Evolutionary conservation across 2,888 invertebrate species (phyloP).

Genomic region (Dichetophora obliterata): DNA sequence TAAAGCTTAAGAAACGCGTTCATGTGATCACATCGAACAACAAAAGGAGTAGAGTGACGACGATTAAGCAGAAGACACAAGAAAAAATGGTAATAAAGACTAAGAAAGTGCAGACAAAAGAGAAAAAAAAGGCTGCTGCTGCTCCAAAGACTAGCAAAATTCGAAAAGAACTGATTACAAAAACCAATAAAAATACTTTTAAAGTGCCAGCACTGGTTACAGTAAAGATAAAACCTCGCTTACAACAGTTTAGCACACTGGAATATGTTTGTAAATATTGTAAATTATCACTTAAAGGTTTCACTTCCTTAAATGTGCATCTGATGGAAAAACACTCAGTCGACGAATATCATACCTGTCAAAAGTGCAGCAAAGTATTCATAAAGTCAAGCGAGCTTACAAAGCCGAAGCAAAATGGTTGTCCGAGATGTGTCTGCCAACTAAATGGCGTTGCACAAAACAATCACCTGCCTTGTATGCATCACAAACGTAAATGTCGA

Average conservation of each 20-base stretch:
- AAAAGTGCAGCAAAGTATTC: conserved; percentile 28
- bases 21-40: background rate
- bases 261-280: conserved; percentile 49
- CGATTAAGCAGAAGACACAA: conserved; percentile 13
- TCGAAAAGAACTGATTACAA: background rate
- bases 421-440: background rate
- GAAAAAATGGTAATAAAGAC: conserved; percentile 16
- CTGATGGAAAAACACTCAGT: conserved; percentile 39
- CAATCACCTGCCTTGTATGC: conserved; percentile 20
- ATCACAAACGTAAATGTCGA: conserved; percentile 19
- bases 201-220: conserved; percentile 19
- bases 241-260: conserved; percentile 48
- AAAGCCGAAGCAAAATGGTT: conserved; percentile 30
- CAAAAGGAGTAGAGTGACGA: background rate
- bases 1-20: background rate
- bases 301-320: conserved; percentile 47
- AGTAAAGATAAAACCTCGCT: conserved; percentile 45
- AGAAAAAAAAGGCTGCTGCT: conserved; percentile 29
- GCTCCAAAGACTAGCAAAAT: conserved; percentile 2
- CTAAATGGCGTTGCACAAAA: conserved; percentile 38
- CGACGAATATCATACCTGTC: conserved; percentile 35
- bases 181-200: conserved; percentile 2
- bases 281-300: conserved; percentile 47
- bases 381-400: background rate
- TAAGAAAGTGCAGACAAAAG: conserved; percentile 31